Evolutionary conservation across 2,888 invertebrate species (phyloP).

Genomic region (Augiades crinisus): DNA sequence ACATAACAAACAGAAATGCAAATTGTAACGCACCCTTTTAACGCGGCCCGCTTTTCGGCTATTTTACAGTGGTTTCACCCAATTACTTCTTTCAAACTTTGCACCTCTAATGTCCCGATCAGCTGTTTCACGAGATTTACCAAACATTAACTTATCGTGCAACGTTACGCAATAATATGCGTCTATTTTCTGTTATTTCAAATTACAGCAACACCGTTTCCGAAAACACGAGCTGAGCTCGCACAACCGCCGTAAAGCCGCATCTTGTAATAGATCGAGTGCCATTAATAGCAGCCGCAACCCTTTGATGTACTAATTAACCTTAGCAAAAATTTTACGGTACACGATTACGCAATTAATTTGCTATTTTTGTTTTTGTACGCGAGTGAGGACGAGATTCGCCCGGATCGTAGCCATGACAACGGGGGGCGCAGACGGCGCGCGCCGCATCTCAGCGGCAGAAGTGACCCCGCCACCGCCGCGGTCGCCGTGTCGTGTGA

Average conservation of each 20-base stretch:
- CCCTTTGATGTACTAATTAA: slow-evolving; percentile 53
- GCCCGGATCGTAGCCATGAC: slow-evolving; percentile 71
- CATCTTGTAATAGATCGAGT: background rate
- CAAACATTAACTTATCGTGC: no score
- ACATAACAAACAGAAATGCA: no score
- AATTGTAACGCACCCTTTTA: no score
- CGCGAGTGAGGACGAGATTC: slow-evolving; percentile 62
- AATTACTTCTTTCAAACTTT: no score
- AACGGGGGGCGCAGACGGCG: slow-evolving; percentile 73
- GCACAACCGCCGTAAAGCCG: background rate
- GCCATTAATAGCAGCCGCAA: slow-evolving; percentile 28
- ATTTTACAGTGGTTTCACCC: no score
- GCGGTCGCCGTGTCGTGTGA: slow-evolving; percentile 59
- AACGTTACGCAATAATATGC: no score
- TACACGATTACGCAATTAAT: slow-evolving; percentile 75
- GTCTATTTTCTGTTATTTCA: no score
- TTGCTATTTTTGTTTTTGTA: slow-evolving; percentile 78
- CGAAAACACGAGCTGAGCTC: background rate
- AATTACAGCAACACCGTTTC: no score
- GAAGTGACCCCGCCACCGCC: slow-evolving; percentile 64
- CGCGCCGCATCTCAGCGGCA: slow-evolving; percentile 71
- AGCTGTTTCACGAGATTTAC: no score
- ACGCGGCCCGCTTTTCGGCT: no score
- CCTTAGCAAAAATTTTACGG: slow-evolving; percentile 52
- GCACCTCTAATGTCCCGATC: no score